Base-by-base conservation (phyloP, 2,888 invertebrate species). In the Ceramica pisi region DNA sequence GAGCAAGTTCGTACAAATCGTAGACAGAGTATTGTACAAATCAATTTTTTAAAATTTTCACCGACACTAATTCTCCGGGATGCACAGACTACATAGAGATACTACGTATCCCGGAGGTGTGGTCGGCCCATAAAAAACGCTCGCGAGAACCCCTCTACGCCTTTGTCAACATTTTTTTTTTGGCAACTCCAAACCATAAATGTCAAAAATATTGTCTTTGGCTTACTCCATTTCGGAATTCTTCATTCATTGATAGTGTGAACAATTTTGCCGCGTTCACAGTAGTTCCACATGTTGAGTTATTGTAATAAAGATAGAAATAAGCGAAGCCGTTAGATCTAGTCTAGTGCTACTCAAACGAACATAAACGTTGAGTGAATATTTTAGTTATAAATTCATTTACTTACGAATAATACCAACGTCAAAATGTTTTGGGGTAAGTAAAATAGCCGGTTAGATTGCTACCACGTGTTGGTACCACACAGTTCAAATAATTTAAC, bases 371-470 rank as follows among this genome's bases (percentile, higher is more conserved):
- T 55, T 55, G 60, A 77, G 75, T 66, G 35, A 59, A 60, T 57
- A 46, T 21, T 67, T 66, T 60, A 76, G 38, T 60, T 6, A 48
- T 71, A 60, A 38, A 55, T 73, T 74, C 23, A 71, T 67, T 80
- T 76, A 75, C 35, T 53, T 57, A 64, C 8, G 35, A 48, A 68
- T 74, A 78, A 68, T 73, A 75, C 57, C 53, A 59, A 78, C 82
- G 63, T 72, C 91, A 94, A 92, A 81, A 95, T 95, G 95, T 95
- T 95, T 94, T 95, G 95, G 95, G 95, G 95, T 95, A 91, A 95
- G 95, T 92, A 78, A 75, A 67, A 62, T 74, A 55, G 80, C 81
- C 82, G 81, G 87, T 75, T 73, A 77, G 65, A 83, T 72, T 83
- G 75, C 71, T 86, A 95, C 95, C 95, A 95, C 95, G 95, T 95